phyloP scores from a whole-genome alignment of 2,113 vertebrate species.

The Microcebus lehilahytsara region DNA sequence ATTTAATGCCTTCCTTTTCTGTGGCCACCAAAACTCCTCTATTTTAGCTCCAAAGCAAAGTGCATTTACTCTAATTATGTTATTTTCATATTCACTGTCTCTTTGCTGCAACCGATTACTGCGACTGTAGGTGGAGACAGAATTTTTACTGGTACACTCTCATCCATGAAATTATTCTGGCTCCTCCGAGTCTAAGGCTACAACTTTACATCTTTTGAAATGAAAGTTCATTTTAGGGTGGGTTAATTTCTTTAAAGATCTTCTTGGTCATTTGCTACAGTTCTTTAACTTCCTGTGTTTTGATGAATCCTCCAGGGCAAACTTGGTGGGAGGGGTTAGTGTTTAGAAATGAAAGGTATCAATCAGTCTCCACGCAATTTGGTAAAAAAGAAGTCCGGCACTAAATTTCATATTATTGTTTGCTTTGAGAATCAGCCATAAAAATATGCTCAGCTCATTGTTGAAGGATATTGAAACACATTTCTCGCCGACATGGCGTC shows the following conservation, averaged over 20 bases:
- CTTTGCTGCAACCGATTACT: constrained; percentile 8
- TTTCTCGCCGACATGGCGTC: constrained; percentile 73
- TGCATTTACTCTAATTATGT: constrained; percentile 40
- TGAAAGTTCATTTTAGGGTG: constrained; percentile 33
- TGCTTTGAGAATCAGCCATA: constrained; percentile 72
- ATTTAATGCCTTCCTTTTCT: constrained; percentile 34
- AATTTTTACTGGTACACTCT: constrained; percentile 39
- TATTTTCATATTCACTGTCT: constrained; percentile 42
- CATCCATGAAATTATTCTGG: constrained; percentile 7
- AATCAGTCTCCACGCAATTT: neutral
- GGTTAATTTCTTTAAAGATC: constrained; percentile 50
- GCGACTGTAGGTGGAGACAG: constrained; percentile 10
- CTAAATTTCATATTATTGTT: constrained; percentile 21
- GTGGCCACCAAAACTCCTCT: constrained; percentile 28
- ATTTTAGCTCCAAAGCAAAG: constrained; percentile 36
- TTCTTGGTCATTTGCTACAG: neutral
- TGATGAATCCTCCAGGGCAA: neutral
- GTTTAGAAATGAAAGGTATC: constrained; percentile 43
- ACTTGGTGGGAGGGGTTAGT: neutral
- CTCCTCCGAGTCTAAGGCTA: neutral
- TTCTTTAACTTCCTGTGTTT: constrained; percentile 7
- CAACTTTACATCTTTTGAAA: constrained; percentile 53
- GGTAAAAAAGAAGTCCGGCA: constrained; percentile 47
- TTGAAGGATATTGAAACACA: constrained; percentile 71
- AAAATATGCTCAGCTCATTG: constrained; percentile 72